A percentile compares a stretch with the other conserved stretches of the same genome.
Conservation (phyloP, 2,888 invertebrate species). For the Acronicta leporina region DNA sequence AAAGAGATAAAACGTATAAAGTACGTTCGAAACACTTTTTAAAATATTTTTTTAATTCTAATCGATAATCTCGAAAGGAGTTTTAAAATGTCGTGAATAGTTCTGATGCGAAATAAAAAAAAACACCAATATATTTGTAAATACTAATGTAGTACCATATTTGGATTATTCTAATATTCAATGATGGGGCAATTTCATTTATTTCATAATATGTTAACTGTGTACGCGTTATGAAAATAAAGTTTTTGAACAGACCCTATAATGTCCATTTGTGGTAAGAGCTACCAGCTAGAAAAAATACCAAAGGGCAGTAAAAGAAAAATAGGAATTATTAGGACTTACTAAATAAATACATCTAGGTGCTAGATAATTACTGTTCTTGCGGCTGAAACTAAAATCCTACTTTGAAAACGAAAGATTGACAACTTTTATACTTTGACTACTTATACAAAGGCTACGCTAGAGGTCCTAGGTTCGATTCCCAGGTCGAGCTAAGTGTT, state of each 20-base stretch:
- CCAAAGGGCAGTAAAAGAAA: neutral
- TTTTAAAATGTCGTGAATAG: neutral
- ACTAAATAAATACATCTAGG: too few relatives aligned
- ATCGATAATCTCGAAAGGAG: conserved; percentile 27
- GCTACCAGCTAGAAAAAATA: conserved; percentile 22
- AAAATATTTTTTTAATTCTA: conserved; percentile 2
- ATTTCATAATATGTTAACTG: neutral
- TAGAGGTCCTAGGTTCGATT: too few relatives aligned
- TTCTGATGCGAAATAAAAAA: neutral
- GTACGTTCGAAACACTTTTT: conserved; percentile 56
- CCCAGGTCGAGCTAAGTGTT: too few relatives aligned
- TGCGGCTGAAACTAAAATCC: too few relatives aligned
- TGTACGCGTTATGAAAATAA: neutral
- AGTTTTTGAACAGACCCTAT: conserved; percentile 33
- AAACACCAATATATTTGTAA: neutral
- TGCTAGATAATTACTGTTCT: too few relatives aligned
- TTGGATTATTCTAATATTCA: neutral
- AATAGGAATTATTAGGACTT: too few relatives aligned
- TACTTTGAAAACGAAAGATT: too few relatives aligned
- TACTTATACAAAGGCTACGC: too few relatives aligned
- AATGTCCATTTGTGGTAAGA: conserved; percentile 13
- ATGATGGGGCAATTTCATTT: neutral
- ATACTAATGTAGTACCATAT: neutral
- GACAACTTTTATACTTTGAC: neutral
- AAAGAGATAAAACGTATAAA: conserved; percentile 64